phyloP scores from a whole-genome alignment of 2,888 invertebrate species.

The Netelia inedita region DNA sequence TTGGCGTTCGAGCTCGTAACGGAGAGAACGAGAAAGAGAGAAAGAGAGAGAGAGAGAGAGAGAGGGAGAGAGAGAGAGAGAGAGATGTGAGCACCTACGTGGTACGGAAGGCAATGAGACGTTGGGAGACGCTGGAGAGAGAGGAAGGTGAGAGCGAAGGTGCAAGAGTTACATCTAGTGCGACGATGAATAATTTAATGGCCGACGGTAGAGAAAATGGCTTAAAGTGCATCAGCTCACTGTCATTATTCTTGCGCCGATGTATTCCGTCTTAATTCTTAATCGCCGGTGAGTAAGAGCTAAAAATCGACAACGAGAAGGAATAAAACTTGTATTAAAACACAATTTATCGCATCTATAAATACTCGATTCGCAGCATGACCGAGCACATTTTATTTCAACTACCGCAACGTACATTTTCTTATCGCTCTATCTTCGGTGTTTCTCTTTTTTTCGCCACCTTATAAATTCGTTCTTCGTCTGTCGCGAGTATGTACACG shows the following conservation, averaged over 20 bases:
- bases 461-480: no score
- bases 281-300: slow-evolving; percentile 12
- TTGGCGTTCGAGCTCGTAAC: slow-evolving; percentile 29
- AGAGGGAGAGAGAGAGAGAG: slow-evolving; percentile 26
- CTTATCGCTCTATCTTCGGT: slow-evolving; percentile 8
- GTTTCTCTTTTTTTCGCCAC: no score
- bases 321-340: background rate
- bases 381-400: no score
- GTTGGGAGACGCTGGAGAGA: slow-evolving; percentile 33
- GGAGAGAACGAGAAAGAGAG: slow-evolving; percentile 2
- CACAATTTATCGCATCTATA: background rate
- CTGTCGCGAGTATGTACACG: no score
- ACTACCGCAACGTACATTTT: background rate
- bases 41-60: slow-evolving; percentile 32
- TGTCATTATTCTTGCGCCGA: slow-evolving; percentile 12
- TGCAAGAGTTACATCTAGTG: slow-evolving; percentile 59
- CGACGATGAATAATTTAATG: slow-evolving; percentile 65
- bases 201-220: slow-evolving; percentile 48
- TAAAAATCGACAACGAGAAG: background rate
- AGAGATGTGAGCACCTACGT: slow-evolving; percentile 66
- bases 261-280: slow-evolving; percentile 34
- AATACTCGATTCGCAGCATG: background rate
- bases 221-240: slow-evolving; percentile 51
- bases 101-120: slow-evolving; percentile 68
- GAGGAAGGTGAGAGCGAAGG: slow-evolving; percentile 1